These are phyloP conservation scores for Aphodius sticticus DNA, from an alignment of 2,888 invertebrate genomes.

Conservation along the genomic window DNA sequence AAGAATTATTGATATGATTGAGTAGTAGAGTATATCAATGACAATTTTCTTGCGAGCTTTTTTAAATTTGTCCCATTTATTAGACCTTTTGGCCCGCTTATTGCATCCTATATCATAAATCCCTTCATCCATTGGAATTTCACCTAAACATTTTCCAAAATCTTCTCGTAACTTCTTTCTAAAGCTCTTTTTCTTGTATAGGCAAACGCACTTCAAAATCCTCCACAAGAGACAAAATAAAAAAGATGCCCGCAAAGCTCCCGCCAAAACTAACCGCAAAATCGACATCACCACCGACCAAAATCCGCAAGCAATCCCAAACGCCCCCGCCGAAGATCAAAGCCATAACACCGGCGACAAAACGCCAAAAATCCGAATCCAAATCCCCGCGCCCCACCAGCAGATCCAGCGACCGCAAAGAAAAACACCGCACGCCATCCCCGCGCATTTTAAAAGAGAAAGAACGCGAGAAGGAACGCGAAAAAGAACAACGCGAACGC, in stretches of 20 bases:
- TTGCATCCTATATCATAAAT: too few relatives aligned
- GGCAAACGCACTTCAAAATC: constrained; percentile 55
- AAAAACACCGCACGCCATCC: constrained; percentile 58
- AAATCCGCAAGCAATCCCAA: constrained; percentile 55
- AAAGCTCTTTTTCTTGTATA: background rate
- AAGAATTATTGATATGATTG: too few relatives aligned
- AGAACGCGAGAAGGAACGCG: constrained; percentile 58
- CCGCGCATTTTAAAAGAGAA: constrained; percentile 52
- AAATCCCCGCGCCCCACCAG: constrained; percentile 55
- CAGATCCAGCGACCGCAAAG: constrained; percentile 50
- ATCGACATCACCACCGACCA: constrained; percentile 54
- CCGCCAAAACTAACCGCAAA: constrained; percentile 48
- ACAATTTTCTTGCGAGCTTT: too few relatives aligned
- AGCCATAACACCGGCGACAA: constrained; percentile 48
- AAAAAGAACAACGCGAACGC: constrained; percentile 57
- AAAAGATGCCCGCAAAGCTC: constrained; percentile 55
- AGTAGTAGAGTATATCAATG: too few relatives aligned
- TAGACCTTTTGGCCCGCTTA: too few relatives aligned
- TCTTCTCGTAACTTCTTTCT: too few relatives aligned
- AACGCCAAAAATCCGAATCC: constrained; percentile 47
- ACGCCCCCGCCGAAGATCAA: constrained; percentile 58
- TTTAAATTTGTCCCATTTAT: too few relatives aligned
- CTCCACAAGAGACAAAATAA: constrained; percentile 60
- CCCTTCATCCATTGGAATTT: too few relatives aligned
- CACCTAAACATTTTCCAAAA: too few relatives aligned